Evolutionary conservation across 2,797 vertebrate species (phyloP), one percentile per base, ranked within the genome.

Genomic region (Cephalopachus bancanus): DNA sequence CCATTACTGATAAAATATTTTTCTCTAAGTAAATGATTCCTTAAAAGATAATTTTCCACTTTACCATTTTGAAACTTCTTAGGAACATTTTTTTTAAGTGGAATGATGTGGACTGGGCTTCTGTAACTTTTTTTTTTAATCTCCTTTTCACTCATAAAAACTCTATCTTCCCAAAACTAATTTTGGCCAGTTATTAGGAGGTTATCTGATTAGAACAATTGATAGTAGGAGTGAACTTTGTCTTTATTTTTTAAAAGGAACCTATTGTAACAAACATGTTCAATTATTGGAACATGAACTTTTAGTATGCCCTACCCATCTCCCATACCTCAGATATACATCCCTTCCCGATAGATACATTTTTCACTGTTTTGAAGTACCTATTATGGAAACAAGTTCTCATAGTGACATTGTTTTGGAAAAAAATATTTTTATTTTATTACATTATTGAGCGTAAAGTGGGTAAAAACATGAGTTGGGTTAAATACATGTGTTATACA

Each of bases 181-280:
- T 76, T 88, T 91, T 91, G 83, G 14, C 12, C 51, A 69, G 71
- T 2, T 84, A 12, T 80, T 89, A 65, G 60, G 26, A 87, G 33
- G 53, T 83, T 65, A 83, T 87, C 26, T 96, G 69, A 89, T 76
- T n/a, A 93, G 92, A 80, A 53, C 22, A 69, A 64, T 87, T 87
- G 24, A 49, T 15, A 92, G 71, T 62, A 91, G 75, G 4, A 71
- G 4, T 93, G 57, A 86, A 67, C 15, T 22, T 75, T 92, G 59
- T 81, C 93, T 94, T 87, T 6, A 49, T 62, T 94, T 94, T 96
- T 67, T 51, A 33, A 95, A 80, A 88, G 20, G 22, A 81, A 24
- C 5, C 10, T 44, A 49, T 83, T 55, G 72, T 62, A 79, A 26
- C 14, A 75, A 55, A 62, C 16, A 44, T 16, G 49, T 16, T 89